Percentiles rank a stretch among this genome's conserved stretches.
phyloP scores from a whole-genome alignment of 2,888 invertebrate genomes.

The Aromia moschata region DNA sequence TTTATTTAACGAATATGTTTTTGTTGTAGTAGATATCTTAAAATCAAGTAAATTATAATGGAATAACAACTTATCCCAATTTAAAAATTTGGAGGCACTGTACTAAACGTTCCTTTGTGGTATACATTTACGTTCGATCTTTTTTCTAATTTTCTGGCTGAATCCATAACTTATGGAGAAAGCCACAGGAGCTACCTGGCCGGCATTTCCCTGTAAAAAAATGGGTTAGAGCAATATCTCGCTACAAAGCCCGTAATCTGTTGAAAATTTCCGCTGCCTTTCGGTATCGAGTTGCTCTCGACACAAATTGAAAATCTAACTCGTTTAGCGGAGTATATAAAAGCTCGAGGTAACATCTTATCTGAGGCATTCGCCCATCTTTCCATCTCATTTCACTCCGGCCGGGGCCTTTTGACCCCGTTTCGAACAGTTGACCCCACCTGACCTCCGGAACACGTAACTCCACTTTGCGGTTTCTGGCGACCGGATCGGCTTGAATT shows the following conservation, averaged over 20 bases:
- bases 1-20: too few relatives aligned
- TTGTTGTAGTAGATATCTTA: too few relatives aligned
- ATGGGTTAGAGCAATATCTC: slow-evolving; percentile 39
- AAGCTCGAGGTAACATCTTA: slow-evolving; percentile 54
- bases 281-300: slow-evolving; percentile 50
- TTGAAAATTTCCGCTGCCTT: slow-evolving; percentile 45
- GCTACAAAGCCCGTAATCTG: slow-evolving; percentile 47
- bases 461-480: slow-evolving; percentile 37
- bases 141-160: too few relatives aligned
- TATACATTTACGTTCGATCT: too few relatives aligned
- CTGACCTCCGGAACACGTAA: slow-evolving; percentile 42
- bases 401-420: slow-evolving; percentile 45
- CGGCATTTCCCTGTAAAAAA: slow-evolving; percentile 15
- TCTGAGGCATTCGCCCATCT: slow-evolving; percentile 51
- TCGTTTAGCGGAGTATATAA: slow-evolving; percentile 52
- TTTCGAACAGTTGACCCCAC: slow-evolving; percentile 45
- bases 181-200: too few relatives aligned
- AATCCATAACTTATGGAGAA: too few relatives aligned
- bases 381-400: slow-evolving; percentile 52
- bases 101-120: too few relatives aligned
- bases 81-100: too few relatives aligned
- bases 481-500: slow-evolving; percentile 23
- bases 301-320: slow-evolving; percentile 56
- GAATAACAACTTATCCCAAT: too few relatives aligned
- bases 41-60: too few relatives aligned